phyloP scores from a whole-genome alignment of 2,888 invertebrate species.

The Leucozona laternaria region DNA sequence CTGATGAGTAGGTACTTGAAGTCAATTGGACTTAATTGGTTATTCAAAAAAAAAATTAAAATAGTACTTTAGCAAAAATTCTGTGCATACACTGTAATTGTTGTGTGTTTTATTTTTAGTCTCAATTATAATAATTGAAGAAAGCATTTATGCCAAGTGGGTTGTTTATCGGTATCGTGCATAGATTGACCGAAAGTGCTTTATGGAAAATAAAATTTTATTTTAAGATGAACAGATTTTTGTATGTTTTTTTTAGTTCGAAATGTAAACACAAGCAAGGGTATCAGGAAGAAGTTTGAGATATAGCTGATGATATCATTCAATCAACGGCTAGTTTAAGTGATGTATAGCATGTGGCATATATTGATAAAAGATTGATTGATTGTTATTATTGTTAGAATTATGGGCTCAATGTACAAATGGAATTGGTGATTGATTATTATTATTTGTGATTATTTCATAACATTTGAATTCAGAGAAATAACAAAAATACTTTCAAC shows the following conservation, averaged over 20 bases:
- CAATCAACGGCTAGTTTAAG: not conserved
- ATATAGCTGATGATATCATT: slow-evolving; percentile 19
- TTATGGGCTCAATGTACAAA: not conserved
- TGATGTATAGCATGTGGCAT: not conserved
- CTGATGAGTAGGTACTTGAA: slow-evolving; percentile 39
- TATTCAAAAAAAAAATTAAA: slow-evolving; percentile 1
- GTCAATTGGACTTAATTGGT: slow-evolving; percentile 68
- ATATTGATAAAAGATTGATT: slow-evolving; percentile 13
- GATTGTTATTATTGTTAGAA: slow-evolving; percentile 15
- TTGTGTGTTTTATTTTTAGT: slow-evolving; percentile 20
- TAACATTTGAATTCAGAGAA: not conserved
- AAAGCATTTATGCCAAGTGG: slow-evolving; percentile 34
- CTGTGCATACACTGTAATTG: not conserved
- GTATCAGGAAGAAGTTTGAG: not conserved
- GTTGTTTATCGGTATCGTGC: slow-evolving; percentile 34
- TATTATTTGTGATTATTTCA: not conserved
- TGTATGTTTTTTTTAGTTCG: slow-evolving; percentile 1
- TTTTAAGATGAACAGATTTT: slow-evolving; percentile 35
- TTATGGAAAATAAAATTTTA: slow-evolving; percentile 10
- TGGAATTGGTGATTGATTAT: not conserved
- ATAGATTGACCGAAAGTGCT: slow-evolving; percentile 49
- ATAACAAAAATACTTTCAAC: not conserved
- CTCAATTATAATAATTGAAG: slow-evolving; percentile 32
- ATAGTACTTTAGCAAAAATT: not conserved
- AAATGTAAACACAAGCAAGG: slow-evolving; percentile 16